phyloP scores from a whole-genome alignment of 1,140 invertebrate genomes.

The Daktulosphaira vitifoliae region DNA sequence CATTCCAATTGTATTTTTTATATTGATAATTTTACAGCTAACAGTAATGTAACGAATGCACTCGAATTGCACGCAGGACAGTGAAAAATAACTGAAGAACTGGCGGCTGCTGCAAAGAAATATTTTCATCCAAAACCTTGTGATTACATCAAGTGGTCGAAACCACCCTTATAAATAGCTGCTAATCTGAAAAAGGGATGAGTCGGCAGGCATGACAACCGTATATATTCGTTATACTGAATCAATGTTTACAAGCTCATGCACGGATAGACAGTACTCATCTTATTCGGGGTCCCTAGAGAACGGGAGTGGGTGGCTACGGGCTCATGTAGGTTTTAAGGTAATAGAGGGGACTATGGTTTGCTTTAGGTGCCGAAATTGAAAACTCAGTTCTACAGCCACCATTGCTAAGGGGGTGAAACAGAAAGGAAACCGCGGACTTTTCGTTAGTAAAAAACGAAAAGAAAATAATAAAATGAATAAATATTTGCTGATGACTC shows the following conservation, averaged over 20 bases:
- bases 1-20: too few species aligned
- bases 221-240: conserved; percentile 29
- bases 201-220: conserved; percentile 30
- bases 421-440: conserved; percentile 11
- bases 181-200: conserved; percentile 33
- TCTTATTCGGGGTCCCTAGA: conserved; percentile 4
- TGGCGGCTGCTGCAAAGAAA: too few species aligned
- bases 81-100: too few species aligned
- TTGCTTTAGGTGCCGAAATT: conserved; percentile 32
- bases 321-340: too few species aligned
- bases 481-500: conserved; percentile 28
- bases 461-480: conserved; percentile 9
- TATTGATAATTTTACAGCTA: too few species aligned
- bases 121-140: background rate
- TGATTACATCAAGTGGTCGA: conserved; percentile 25
- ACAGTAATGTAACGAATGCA: too few species aligned
- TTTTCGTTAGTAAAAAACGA: conserved; percentile 4
- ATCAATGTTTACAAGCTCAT: conserved; percentile 33
- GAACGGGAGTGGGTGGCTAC: background rate
- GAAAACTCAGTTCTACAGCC: conserved; percentile 1
- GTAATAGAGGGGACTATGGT: background rate
- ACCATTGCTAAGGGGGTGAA: background rate
- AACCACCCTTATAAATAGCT: conserved; percentile 30
- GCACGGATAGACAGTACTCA: conserved; percentile 25
- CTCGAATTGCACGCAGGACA: too few species aligned